Evolutionary conservation across 2,113 vertebrate genomes (phyloP).

Genomic region (Plecturocebus donacophilus): DNA sequence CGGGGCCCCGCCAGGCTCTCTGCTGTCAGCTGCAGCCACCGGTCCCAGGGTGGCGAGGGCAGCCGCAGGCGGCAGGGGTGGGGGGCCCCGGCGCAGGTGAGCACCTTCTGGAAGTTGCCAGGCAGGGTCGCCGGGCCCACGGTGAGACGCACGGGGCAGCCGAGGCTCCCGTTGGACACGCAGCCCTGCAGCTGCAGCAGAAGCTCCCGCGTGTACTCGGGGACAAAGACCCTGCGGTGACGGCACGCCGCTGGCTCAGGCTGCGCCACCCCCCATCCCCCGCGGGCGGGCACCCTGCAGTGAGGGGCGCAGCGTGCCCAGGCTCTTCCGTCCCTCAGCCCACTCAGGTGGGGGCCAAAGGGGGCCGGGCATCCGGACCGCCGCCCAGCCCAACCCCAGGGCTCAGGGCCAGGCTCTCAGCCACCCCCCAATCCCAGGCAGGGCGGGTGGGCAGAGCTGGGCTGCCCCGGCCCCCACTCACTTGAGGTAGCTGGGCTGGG

Average conservation of each 20-base stretch:
- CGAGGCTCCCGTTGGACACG: constrained; percentile 42
- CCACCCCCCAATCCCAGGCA: background rate
- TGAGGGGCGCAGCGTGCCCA: background rate
- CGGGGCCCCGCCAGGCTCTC: constrained; percentile 83
- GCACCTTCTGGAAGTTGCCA: constrained; percentile 81
- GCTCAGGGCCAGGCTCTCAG: background rate
- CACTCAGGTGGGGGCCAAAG: background rate
- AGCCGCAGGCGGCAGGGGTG: constrained; percentile 85
- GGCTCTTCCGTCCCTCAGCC: background rate
- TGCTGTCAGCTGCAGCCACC: constrained; percentile 91
- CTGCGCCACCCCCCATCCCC: background rate
- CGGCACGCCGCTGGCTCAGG: background rate
- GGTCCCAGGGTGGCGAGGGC: constrained; percentile 91
- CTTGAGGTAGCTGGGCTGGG: constrained; percentile 90
- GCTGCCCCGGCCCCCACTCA: constrained; percentile 80
- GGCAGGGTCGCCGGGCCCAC: constrained; percentile 88
- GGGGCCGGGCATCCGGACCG: no score
- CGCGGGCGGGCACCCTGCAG: constrained; percentile 81
- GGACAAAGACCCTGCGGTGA: constrained; percentile 89
- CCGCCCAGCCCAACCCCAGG: background rate
- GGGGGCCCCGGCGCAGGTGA: constrained; percentile 84
- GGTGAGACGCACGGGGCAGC: constrained; percentile 85
- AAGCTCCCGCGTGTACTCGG: constrained; percentile 88
- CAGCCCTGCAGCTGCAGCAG: constrained; percentile 87
- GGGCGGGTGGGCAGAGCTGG: background rate